Percentiles rank a stretch among this genome's conserved stretches.
phyloP scores from a whole-genome alignment of 2,888 invertebrate genomes.

The Phania funesta region DNA sequence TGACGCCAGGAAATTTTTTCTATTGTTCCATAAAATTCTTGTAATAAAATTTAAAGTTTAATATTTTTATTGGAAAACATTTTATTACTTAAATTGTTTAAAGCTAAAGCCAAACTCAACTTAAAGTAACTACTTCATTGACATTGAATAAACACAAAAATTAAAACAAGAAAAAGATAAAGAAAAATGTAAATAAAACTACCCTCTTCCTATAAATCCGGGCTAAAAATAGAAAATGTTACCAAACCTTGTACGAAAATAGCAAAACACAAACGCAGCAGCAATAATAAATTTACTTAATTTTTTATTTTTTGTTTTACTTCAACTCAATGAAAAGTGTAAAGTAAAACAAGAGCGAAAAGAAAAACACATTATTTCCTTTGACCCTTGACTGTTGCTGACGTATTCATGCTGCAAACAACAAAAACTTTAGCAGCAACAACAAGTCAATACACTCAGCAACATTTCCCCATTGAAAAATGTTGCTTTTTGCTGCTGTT shows the following conservation, averaged over 20 bases:
- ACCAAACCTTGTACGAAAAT: constrained; percentile 50
- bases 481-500: constrained; percentile 32
- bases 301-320: not conserved
- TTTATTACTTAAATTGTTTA: not conserved
- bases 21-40: too few species aligned
- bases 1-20: too few species aligned
- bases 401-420: constrained; percentile 45
- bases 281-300: constrained; percentile 12
- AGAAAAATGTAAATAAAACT: not conserved
- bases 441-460: not conserved
- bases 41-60: too few species aligned
- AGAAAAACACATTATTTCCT: constrained; percentile 39
- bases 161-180: too few species aligned
- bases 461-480: constrained; percentile 12
- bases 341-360: not conserved
- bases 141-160: not conserved
- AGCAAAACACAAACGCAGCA: constrained; percentile 19
- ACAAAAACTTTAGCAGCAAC: not conserved
- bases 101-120: not conserved
- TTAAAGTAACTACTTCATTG: constrained; percentile 2
- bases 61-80: too few species aligned
- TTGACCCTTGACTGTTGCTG: constrained; percentile 65
- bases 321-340: constrained; percentile 52
- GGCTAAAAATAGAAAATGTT: constrained; percentile 52
- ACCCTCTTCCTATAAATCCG: not conserved